Conservation (phyloP, 2,888 invertebrate genomes). For the Cynaeus angustus region DNA sequence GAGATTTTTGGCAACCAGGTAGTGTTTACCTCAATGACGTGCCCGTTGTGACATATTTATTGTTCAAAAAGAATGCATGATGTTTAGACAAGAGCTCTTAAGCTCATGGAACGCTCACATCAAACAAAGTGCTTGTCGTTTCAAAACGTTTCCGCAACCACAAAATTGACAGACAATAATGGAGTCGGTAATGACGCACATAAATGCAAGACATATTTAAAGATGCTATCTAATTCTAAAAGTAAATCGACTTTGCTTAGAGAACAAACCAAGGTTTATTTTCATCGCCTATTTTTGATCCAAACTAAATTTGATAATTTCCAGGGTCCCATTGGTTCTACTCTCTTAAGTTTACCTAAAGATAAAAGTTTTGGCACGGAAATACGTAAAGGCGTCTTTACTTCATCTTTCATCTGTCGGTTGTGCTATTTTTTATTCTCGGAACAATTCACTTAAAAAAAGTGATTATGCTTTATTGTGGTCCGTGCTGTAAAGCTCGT, state of each 20-base stretch:
- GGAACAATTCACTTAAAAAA: constrained; percentile 7
- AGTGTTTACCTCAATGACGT: constrained; percentile 41
- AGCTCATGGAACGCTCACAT: no score
- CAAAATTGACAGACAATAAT: constrained; percentile 14
- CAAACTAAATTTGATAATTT: constrained; percentile 20
- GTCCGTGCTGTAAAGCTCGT: constrained; percentile 30
- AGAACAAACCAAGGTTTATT: constrained; percentile 36
- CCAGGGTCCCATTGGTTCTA: constrained; percentile 2
- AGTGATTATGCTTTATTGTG: constrained; percentile 15
- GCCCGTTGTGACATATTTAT: constrained; percentile 17
- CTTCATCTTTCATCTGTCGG: constrained; percentile 2
- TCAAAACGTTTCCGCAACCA: neutral
- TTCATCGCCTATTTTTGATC: constrained; percentile 18
- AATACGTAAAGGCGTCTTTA: neutral
- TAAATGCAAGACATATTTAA: constrained; percentile 27
- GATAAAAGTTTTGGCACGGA: constrained; percentile 18
- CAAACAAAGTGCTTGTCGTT: no score
- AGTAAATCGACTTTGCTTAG: constrained; percentile 33
- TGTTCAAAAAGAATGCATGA: constrained; percentile 6
- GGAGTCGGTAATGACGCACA: constrained; percentile 26
- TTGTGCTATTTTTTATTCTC: constrained; percentile 17
- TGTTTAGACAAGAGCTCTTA: no score
- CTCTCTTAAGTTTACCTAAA: no score
- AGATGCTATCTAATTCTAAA: constrained; percentile 30
- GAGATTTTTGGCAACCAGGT: constrained; percentile 38